Percentiles rank a stretch among this genome's conserved stretches.
These are phyloP conservation scores for Drosophila subpulchrella DNA, from an alignment of 1,140 invertebrate species.

Conservation along the genomic window DNA sequence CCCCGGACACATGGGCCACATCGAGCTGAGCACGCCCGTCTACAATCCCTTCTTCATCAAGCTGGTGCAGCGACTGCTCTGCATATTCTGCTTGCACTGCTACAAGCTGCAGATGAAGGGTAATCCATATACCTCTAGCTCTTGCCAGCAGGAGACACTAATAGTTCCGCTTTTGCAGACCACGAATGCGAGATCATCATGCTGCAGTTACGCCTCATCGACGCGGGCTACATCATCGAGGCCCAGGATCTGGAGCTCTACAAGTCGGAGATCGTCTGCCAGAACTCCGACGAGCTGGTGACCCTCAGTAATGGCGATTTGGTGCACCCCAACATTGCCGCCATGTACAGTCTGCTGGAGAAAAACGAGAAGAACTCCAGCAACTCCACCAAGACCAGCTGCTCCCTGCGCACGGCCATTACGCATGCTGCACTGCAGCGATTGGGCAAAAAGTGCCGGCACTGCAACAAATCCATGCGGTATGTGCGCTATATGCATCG, in stretches of 20 bases:
- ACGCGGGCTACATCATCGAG: slow-evolving; percentile 90
- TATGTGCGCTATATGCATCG: slow-evolving; percentile 88
- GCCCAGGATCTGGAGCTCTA: slow-evolving; percentile 88
- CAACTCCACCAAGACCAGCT: slow-evolving; percentile 86
- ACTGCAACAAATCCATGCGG: slow-evolving; percentile 87
- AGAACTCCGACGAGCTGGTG: slow-evolving; percentile 64
- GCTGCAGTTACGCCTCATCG: slow-evolving; percentile 90
- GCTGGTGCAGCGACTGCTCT: slow-evolving; percentile 88
- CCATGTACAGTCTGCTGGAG: slow-evolving; percentile 56
- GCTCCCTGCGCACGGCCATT: slow-evolving; percentile 87
- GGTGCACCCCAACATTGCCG: slow-evolving; percentile 73
- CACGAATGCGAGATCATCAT: slow-evolving; percentile 88
- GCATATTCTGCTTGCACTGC: slow-evolving; percentile 90
- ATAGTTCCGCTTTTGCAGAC: slow-evolving; percentile 79
- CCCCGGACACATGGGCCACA: slow-evolving; percentile 97
- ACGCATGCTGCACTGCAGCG: slow-evolving; percentile 86
- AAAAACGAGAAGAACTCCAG: slow-evolving; percentile 55
- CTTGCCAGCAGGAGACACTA: background rate
- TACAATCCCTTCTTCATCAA: slow-evolving; percentile 96
- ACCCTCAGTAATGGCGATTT: slow-evolving; percentile 67
- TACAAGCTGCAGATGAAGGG: slow-evolving; percentile 89
- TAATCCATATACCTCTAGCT: slow-evolving; percentile 51
- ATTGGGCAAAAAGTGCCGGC: slow-evolving; percentile 86
- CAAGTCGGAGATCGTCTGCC: slow-evolving; percentile 84
- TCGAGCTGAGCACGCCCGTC: slow-evolving; percentile 95